These are phyloP conservation scores for Panorpa germanica DNA, from an alignment of 2,888 invertebrate genomes.

Conservation along the genomic window DNA sequence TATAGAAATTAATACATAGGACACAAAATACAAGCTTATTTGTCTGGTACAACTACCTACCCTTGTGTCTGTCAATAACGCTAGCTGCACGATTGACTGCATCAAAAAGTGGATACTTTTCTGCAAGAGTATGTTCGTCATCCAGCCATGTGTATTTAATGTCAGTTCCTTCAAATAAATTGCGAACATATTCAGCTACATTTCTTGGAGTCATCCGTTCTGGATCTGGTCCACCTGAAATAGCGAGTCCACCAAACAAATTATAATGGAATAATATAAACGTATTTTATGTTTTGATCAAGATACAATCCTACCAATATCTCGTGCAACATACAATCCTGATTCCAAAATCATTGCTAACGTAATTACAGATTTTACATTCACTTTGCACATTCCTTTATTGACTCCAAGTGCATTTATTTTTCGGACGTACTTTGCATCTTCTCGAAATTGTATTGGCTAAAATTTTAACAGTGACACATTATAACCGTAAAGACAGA, in stretches of 20 bases:
- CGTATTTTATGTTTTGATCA: no score
- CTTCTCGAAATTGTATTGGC: slow-evolving; percentile 71
- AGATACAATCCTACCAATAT: no score
- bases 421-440: slow-evolving; percentile 35
- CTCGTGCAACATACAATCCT: slow-evolving; percentile 48
- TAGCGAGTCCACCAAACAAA: slow-evolving; percentile 2
- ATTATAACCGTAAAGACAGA: no score
- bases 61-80: slow-evolving; percentile 39
- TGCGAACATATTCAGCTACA: slow-evolving; percentile 55
- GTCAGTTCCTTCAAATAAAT: slow-evolving; percentile 37
- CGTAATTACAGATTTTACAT: slow-evolving; percentile 30
- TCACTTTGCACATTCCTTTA: no score
- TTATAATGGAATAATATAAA: no score
- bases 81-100: slow-evolving; percentile 59
- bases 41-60: slow-evolving; percentile 25
- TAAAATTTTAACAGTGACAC: slow-evolving; percentile 22
- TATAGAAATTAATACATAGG: no score
- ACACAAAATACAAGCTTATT: neutral
- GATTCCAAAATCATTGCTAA: slow-evolving; percentile 48
- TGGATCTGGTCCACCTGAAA: slow-evolving; percentile 57
- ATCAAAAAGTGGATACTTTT: slow-evolving; percentile 61
- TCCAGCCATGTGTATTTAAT: slow-evolving; percentile 43
- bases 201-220: slow-evolving; percentile 72
- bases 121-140: slow-evolving; percentile 34
- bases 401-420: slow-evolving; percentile 39